Percentiles rank a stretch among this genome's conserved stretches.
Evolutionary conservation across 2,113 vertebrate genomes (phyloP).

Genomic region (Dasypus novemcinctus): DNA sequence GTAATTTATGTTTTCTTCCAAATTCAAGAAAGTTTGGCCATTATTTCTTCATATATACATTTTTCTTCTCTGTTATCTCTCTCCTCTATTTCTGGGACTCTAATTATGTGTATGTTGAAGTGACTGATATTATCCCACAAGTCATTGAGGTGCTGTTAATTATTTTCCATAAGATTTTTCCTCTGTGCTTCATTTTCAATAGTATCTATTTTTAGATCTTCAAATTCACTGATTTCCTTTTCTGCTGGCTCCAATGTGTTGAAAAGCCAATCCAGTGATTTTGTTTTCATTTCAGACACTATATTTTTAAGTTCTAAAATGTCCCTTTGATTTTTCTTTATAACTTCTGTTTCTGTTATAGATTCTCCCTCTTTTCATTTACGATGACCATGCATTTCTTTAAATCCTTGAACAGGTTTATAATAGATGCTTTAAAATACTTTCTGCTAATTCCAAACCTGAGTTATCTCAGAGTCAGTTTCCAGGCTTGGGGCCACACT

Average conservation of each 20-base stretch:
- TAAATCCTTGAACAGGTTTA: background rate
- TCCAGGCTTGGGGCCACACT: background rate
- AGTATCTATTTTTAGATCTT: background rate
- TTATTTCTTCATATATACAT: background rate
- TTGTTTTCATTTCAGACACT: background rate
- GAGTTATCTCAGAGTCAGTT: background rate
- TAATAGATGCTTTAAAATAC: background rate
- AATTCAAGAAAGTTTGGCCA: background rate
- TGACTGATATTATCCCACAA: background rate
- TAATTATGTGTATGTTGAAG: background rate
- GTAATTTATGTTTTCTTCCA: background rate
- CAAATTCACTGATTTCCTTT: background rate
- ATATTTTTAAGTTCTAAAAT: background rate
- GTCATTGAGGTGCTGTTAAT: background rate
- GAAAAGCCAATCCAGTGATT: background rate
- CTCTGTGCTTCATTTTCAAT: background rate
- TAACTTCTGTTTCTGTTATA: background rate
- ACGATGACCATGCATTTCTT: background rate
- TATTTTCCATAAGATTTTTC: background rate
- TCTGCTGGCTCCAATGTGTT: background rate
- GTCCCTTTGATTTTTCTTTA: background rate
- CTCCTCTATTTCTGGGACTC: background rate
- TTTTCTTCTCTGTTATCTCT: background rate
- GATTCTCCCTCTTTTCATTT: background rate
- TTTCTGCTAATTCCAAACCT: background rate